Percentiles rank a stretch among this genome's conserved stretches.
phyloP scores from a whole-genome alignment of 1,140 invertebrate species.

The Pinna nobilis region DNA sequence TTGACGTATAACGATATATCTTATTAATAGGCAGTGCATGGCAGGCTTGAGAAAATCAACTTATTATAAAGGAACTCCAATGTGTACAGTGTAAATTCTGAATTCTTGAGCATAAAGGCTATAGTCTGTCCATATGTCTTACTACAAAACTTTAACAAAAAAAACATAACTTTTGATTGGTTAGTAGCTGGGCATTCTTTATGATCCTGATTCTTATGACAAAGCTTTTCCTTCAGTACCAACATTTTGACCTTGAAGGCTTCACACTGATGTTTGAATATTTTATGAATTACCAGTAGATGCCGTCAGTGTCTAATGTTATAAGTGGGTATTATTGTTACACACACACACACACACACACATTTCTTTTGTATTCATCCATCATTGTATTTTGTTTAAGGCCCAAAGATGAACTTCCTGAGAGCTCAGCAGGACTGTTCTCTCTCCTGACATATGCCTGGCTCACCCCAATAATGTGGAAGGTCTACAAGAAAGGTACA shows the following conservation, averaged over 20 bases:
- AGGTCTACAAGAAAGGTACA: slow-evolving; percentile 77
- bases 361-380: background rate
- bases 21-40: too few species aligned
- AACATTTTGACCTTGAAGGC: background rate
- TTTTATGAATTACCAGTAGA: background rate
- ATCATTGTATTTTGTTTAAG: slow-evolving; percentile 37
- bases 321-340: background rate
- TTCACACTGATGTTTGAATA: too few species aligned
- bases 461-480: slow-evolving; percentile 78
- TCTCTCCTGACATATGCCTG: slow-evolving; percentile 79
- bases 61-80: too few species aligned
- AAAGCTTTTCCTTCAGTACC: background rate
- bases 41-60: too few species aligned
- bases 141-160: too few species aligned
- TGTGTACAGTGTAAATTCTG: too few species aligned
- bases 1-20: too few species aligned
- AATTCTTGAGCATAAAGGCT: too few species aligned
- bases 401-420: slow-evolving; percentile 69
- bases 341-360: background rate
- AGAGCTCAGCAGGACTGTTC: slow-evolving; percentile 77
- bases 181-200: too few species aligned
- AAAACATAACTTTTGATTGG: too few species aligned
- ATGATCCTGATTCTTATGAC: background rate
- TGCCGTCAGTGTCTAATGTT: background rate
- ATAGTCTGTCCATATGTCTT: too few species aligned